Conservation (phyloP, 2,888 invertebrate genomes). For the Euplexia lucipara region DNA sequence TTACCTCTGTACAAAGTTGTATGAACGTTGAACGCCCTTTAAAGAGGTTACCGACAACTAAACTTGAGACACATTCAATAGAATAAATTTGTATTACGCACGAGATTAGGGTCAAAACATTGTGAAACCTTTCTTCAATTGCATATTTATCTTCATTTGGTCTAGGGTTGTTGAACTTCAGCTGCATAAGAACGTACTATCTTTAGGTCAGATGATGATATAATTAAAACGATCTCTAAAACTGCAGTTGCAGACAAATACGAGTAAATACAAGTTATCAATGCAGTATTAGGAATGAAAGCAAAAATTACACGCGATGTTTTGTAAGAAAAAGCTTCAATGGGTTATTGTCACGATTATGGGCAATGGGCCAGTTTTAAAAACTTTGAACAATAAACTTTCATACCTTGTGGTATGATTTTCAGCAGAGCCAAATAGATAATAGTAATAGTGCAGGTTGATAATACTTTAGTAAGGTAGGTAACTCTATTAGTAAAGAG, state of each 20-base stretch:
- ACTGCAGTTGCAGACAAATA: conserved; percentile 9
- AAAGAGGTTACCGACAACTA: conserved; percentile 65
- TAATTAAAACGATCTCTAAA: conserved; percentile 8
- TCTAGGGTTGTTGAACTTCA: conserved; percentile 39
- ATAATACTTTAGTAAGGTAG: background rate
- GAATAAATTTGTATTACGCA: conserved; percentile 56
- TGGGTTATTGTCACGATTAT: conserved; percentile 45
- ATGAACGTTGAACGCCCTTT: conserved; percentile 62
- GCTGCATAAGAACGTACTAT: conserved; percentile 4
- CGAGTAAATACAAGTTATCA: background rate
- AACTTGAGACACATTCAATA: conserved; percentile 50
- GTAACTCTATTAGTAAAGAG: background rate
- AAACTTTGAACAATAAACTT: conserved; percentile 27
- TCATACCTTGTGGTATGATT: conserved; percentile 17
- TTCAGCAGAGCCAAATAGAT: conserved; percentile 12
- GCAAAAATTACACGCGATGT: conserved; percentile 34
- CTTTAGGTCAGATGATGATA: background rate
- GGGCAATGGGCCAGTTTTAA: conserved; percentile 47
- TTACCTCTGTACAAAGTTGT: conserved; percentile 53
- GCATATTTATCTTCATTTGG: conserved; percentile 52
- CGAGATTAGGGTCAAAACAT: conserved; percentile 65
- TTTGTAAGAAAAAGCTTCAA: conserved; percentile 39
- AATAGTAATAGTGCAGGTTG: background rate
- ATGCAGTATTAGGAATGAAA: conserved; percentile 25
- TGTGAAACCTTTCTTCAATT: conserved; percentile 50